Base-by-base conservation (phyloP, 2,113 vertebrate genomes). In the Cygnus buccinator region DNA sequence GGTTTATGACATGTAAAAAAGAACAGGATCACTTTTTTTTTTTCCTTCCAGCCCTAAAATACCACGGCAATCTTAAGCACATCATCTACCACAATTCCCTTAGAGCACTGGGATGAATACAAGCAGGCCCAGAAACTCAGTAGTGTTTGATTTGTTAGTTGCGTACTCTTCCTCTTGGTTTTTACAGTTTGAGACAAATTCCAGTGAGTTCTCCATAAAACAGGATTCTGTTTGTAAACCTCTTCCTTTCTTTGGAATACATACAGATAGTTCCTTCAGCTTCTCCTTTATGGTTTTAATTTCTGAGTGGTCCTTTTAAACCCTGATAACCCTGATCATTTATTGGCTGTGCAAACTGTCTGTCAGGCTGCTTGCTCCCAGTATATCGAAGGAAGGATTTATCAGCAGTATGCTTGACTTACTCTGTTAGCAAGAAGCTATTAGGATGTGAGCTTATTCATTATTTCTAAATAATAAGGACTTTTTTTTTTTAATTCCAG, bases 401-500 rank as follows among this genome's bases (percentile, higher is more conserved):
- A 59, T 4, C 72, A 46, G 28, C 20, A 65, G 26, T 18, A 82
- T 43, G 16, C 19, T 63, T 87, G 22, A 63, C 52, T 71, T 59
- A 41, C 1, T 87, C 46, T 54, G 9, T 61, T 92, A 91, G 39
- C 19, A 89, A 44, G 35, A 68, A 87, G 33, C 13, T 39, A 76
- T 77, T 57, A 83, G 22, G 25, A 70, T 76, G 6, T 72, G 5
- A 65, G 8, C 9, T 74, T 78, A 8, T 46, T 90, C 22, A 19
- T 76, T 74, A 61, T 83, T 94, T 76, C 59, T 83, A 77, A 77
- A 74, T 82, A 94, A 85, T 11, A 75, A 78, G 18, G 7, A 89
- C n/a, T 57, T 58, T 68, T 29, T 5, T 55, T 7, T 68, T 80
- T 37, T 67, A 77, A 90, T 46, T 89, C 28, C 95, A 99, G 99